Base-by-base conservation (phyloP, 2,113 vertebrate genomes). In the Probosciger aterrimus region DNA sequence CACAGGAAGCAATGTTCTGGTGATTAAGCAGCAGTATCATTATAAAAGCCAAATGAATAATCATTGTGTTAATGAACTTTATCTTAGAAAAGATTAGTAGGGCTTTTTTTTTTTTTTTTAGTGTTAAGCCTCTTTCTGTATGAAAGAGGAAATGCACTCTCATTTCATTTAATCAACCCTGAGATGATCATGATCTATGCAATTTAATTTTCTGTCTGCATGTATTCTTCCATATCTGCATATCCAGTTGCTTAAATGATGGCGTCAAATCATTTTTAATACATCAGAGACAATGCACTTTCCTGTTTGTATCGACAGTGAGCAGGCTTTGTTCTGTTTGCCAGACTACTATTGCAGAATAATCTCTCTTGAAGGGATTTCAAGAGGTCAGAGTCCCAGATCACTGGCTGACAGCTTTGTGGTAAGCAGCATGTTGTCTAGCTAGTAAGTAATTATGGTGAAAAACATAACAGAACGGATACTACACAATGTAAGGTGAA, bases 21-120 rank as follows among this genome's bases (percentile, higher is more conserved):
- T 97, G 98, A 98, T 98, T 98, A 98, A 97, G 95, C 98, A 97
- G 97, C 97, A 97, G 96, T 97, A 98, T 98, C 97, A 96, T 98
- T 97, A 97, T 96, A 97, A 97, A 97, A 98, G 94, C 96, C 97
- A 98, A 98, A 97, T 97, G 98, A 98, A 97, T 98, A 98, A 98
- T 98, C 98, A 98, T 97, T 91, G 97, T 96, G 97, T 95, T 98
- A 98, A 98, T 98, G 98, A 98, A 98, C 97, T 97, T 97, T 97
- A 97, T 98, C 98, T 98, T 96, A 68, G 95, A 84, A 98, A 98
- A 98, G 97, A 98, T 98, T 97, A 96, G 96, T 43, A 59, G 41
- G 27, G 9, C 14, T 39, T 31, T 31, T 31, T 53, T 53, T 59
- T 59, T 59, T 55, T 5, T 71, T 90, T 97, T 96, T 98, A 90